Base-by-base conservation (phyloP, 2,113 vertebrate genomes). In the Paramisgurnus dabryanus region DNA sequence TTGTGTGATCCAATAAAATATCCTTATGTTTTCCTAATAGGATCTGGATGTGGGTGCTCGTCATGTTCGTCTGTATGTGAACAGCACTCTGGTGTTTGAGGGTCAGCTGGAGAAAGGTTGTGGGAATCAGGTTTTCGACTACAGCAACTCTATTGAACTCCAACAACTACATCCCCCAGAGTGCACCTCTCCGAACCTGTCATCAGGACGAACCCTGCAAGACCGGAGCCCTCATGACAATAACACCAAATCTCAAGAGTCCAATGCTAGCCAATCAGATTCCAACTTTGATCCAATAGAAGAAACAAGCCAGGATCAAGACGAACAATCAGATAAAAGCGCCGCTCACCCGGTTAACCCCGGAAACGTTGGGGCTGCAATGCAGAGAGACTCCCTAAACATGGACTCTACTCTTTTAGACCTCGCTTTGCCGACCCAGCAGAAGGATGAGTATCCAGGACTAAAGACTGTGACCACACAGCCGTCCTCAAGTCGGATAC, bases 41-140 rank as follows among this genome's bases (percentile, higher is more conserved):
- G 95, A 95, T 64, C 92, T 98, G 64, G 92, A 95, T 57, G 53
- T 95, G 4, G 95, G 96, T 63, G 97, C 93, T 17, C 95, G 91
- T 72, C 90, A 94, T 2, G 90, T 98, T 85, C 96, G 93, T 87
- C 74, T 99, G 15, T 98, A 98, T 41, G 86, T 98, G 55, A 94
- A 98, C 89, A 92, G 95, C 89, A 93, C 87, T 0, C 87, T 97
- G 78, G 88, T 96, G 68, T 98, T 96, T 83, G 94, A 96, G 65
- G 96, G 95, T 0, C 86, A 94, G 67, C 89, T 99, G 85, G 90
- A 92, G 81, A 95, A 91, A 89, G 95, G 95, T 67, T 93, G 91
- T 9, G 95, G 92, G 7, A 94, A 93, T 84, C 89, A 93, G 61
- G 90, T 93, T 0, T 86, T 92, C 70, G 93, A 92, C 84, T 93